Base-by-base conservation (phyloP, 1,140 invertebrate genomes). In the Zaprionus camerounensis region DNA sequence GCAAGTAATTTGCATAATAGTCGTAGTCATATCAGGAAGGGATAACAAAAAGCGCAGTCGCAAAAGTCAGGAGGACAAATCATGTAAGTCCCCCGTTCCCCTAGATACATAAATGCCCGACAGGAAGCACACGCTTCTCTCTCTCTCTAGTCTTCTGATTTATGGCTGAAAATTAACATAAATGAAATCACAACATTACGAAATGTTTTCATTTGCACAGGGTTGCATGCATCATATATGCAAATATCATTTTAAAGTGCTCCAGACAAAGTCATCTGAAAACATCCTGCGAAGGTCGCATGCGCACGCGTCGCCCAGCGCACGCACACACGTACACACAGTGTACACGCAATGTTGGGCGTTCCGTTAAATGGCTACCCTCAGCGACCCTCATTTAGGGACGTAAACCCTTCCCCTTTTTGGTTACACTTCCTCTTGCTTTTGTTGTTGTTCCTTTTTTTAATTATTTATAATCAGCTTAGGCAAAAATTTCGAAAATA, bases 381-480 rank as follows among this genome's bases (percentile, higher is more conserved):
- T 77, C 69, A 73, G 73, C 53, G 41, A 81, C 80, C 80, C 75
- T 76, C 80, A 82, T 82, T 81, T 81, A 73, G 78, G 78, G 51
- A 58, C 59, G 38, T 62, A 71, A 79, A 55, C 73, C 67, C 34
- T 71, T 79, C 28, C 44, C 28, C 17, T n/a, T 22, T 65, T 58
- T 38, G 20, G 12, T 59, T 17, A 22, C 63, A 13, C 22, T 55
- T 63, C 68, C 31, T 34, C 31, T 11, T 34, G 9, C 31, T 34
- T 31, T 70, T 69, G 62, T 70, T 20, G 17, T 59, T 65, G 57
- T 74, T 66, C 28, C 55, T 22, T 66, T 34, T 86, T 86, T 86
- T 69, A 86, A 86, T 86, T 86, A 85, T 86, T 86, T 86, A 86
- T 86, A 86, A 86, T 82, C 82, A 59, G 76, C 76, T 78, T 78